These are phyloP conservation scores for Xanthorhoe spadicearia DNA, from an alignment of 2,888 invertebrate species.

Conservation along the genomic window DNA sequence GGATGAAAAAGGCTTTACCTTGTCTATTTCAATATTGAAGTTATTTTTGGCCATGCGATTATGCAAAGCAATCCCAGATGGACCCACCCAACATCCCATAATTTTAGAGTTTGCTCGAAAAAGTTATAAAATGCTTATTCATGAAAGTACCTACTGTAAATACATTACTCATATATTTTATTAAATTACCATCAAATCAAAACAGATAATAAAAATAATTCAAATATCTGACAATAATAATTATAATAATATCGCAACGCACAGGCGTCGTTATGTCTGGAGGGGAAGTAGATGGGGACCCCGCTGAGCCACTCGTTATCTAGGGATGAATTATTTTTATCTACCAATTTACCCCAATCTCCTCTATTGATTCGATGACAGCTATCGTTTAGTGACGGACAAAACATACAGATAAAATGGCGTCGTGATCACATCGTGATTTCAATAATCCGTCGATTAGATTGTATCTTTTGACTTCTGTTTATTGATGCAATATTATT, in stretches of 20 bases:
- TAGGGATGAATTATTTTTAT: slow-evolving; percentile 81
- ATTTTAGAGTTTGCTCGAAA: too few species aligned
- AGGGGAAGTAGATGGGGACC: slow-evolving; percentile 72
- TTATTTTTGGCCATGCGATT: too few species aligned
- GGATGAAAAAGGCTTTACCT: too few species aligned
- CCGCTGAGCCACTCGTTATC: slow-evolving; percentile 76
- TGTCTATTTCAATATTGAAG: too few species aligned
- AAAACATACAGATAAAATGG: slow-evolving; percentile 44
- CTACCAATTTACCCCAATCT: slow-evolving; percentile 82
- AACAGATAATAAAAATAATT: slow-evolving; percentile 21
- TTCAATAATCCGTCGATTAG: slow-evolving; percentile 45
- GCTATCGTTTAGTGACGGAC: slow-evolving; percentile 58
- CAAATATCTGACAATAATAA: slow-evolving; percentile 52
- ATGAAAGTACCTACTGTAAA: background rate
- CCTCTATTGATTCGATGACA: slow-evolving; percentile 72
- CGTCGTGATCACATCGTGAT: slow-evolving; percentile 26
- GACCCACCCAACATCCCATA: too few species aligned
- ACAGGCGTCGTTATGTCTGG: slow-evolving; percentile 69
- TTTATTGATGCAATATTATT: slow-evolving; percentile 21
- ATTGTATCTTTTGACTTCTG: slow-evolving; percentile 45
- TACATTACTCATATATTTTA: background rate
- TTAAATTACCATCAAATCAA: background rate
- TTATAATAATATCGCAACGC: slow-evolving; percentile 58
- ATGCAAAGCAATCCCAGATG: too few species aligned
- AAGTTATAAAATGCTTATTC: background rate